Evolutionary conservation across 2,113 vertebrate species (phyloP), one percentile per base, ranked within the genome.

Genomic region (Silurus asotus): DNA sequence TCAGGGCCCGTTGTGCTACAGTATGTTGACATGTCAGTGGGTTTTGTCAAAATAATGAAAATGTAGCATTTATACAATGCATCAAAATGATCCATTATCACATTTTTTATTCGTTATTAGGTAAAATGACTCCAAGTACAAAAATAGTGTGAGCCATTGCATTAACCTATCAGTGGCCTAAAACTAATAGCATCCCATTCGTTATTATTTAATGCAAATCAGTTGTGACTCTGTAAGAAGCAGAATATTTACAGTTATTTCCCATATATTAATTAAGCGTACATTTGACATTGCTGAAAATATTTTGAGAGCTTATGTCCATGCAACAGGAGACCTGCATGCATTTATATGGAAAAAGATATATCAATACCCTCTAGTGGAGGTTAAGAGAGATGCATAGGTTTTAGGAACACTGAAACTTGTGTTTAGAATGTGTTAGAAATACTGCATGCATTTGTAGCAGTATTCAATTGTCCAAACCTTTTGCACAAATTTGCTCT

Each of bases 361-460:
- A 81, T 75, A 65, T 83, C 59, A 70, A 72, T 75, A 70, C 81
- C 84, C 80, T 83, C 84, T 86, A 45, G 45, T 88, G 84, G 87
- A 85, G 56, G 14, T 49, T 20, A 23, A 37, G 5, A 64, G 59
- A 19, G 10, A 80, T 45, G 75, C 75, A 49, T n/a, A 1, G 56
- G 49, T 77, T 0, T 23, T 62, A 28, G 23, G 45, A n/a, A 77
- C 20, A 9, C 78, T 64, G 53, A 49, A 25, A 28, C 45, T 65
- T 80, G 23, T 19, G 53, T 61, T 23, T n/a, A n/a, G n/a, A 37
- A 37, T 37, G 37, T 2, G 37, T 37, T 37, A 37, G 37, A 37
- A 37, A 37, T 37, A 28, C 14, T 17, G 13, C 49, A 55, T 25
- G 2, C 13, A n/a, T 61, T 17, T 81, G 58, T 79, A 8, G 61